These are phyloP conservation scores for Antheraea pernyi DNA, from an alignment of 1,140 invertebrate genomes.

Conservation along the genomic window DNA sequence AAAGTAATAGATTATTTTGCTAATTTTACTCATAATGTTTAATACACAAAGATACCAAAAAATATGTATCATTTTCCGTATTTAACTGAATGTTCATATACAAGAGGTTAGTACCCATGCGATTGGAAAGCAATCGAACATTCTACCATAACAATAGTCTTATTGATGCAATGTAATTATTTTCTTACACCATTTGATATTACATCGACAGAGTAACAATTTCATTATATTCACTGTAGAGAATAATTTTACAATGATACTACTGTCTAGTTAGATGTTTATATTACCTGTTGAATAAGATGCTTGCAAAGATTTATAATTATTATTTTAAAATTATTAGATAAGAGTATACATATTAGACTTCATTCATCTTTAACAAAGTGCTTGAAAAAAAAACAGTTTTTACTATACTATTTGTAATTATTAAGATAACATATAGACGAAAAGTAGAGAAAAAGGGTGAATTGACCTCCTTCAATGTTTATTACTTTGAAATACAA, in stretches of 20 bases:
- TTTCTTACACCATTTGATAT: conserved; percentile 30
- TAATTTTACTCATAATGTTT: no score
- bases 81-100: neutral
- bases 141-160: conserved; percentile 1
- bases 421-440: no score
- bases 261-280: neutral
- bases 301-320: neutral
- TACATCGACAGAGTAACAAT: conserved; percentile 3
- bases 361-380: no score
- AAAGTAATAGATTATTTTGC: neutral
- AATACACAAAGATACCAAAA: no score
- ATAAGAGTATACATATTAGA: no score
- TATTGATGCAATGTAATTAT: conserved; percentile 30
- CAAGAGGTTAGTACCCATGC: neutral
- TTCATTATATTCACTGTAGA: neutral
- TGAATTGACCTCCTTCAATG: no score
- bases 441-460: no score
- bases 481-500: no score
- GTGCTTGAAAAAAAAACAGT: no score
- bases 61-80: neutral
- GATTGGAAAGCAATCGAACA: neutral
- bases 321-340: neutral
- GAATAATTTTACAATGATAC: neutral
- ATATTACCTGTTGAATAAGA: neutral
- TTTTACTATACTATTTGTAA: no score